Conservation (phyloP, 2,797 vertebrate genomes). For the Clarias platycephalus region DNA sequence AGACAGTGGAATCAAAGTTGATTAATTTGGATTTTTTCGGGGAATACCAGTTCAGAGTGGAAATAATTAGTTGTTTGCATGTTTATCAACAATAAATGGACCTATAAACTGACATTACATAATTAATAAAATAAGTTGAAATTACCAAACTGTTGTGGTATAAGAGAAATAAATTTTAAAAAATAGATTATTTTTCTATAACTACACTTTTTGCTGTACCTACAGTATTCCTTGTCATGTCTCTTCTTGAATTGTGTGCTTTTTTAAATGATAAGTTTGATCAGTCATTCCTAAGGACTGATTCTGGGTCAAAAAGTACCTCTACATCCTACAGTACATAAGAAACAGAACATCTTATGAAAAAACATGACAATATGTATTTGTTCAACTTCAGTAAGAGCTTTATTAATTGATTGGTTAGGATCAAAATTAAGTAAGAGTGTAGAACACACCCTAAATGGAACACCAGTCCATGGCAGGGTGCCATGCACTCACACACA, state of each 20-base stretch:
- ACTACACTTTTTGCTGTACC: not conserved
- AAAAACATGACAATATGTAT: not conserved
- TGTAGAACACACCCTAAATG: not conserved
- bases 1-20: not conserved
- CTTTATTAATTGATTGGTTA: not conserved
- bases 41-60: not conserved
- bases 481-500: not conserved
- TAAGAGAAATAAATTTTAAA: not conserved
- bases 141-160: not conserved
- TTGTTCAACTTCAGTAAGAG: not conserved
- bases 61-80: not conserved
- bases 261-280: not conserved
- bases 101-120: not conserved
- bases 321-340: not conserved
- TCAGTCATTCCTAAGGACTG: not conserved
- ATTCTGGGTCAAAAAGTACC: not conserved
- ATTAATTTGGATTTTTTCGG: not conserved
- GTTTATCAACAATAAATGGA: not conserved
- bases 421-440: not conserved
- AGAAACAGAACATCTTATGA: not conserved
- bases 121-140: not conserved
- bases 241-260: not conserved
- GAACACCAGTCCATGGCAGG: not conserved
- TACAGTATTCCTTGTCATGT: not conserved
- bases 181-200: not conserved